A percentile compares a stretch with the other conserved stretches of the same genome.
phyloP scores from a whole-genome alignment of 2,888 invertebrate genomes.

The Synergus japonicus region DNA sequence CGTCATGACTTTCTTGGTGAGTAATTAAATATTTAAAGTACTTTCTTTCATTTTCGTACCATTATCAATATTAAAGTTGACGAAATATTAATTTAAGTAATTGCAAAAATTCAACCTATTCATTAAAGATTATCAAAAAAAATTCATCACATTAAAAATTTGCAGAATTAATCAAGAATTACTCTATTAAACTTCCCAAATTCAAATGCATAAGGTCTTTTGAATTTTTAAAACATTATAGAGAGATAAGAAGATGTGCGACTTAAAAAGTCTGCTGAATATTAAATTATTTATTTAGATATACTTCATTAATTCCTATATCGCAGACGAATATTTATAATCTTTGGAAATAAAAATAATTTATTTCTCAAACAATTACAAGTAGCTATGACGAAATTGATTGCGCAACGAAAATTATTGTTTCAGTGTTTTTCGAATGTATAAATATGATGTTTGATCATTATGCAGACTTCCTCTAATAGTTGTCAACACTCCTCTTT shows the following conservation, averaged over 20 bases:
- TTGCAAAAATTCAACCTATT: neutral
- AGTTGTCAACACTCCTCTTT: neutral
- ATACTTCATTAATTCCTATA: neutral
- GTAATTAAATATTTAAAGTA: neutral
- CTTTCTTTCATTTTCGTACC: neutral
- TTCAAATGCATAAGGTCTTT: neutral
- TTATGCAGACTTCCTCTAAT: neutral
- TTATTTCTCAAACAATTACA: neutral
- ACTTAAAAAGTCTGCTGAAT: neutral
- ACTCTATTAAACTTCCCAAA: too few relatives aligned
- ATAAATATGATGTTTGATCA: too few relatives aligned
- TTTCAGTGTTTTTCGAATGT: neutral
- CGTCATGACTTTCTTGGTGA: neutral
- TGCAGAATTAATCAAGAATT: too few relatives aligned
- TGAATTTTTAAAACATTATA: neutral
- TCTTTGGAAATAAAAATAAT: neutral
- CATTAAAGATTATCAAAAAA: neutral
- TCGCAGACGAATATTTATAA: neutral
- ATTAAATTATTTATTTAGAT: conserved; percentile 2
- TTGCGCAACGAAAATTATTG: neutral
- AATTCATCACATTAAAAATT: too few relatives aligned
- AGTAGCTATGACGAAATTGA: conserved; percentile 3
- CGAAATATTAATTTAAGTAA: neutral
- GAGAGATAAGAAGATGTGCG: neutral
- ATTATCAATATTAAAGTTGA: neutral